A percentile compares a stretch with the other conserved stretches of the same genome.
Conservation (phyloP, 2,797 vertebrate genomes). For the Smutsia gigantea region DNA sequence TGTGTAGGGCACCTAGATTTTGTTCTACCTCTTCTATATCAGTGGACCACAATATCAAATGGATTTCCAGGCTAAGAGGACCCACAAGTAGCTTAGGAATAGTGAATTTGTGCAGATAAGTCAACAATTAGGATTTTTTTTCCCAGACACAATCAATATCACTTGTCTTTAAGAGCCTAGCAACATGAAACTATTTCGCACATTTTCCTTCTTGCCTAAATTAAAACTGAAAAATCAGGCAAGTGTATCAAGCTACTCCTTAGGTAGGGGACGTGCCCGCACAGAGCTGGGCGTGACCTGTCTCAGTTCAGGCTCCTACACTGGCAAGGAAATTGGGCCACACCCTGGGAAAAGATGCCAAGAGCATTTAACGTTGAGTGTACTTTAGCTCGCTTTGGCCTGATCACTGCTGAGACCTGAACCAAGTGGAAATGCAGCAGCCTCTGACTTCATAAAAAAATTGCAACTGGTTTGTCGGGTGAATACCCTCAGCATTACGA, state of each 20-base stretch:
- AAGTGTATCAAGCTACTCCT: not conserved
- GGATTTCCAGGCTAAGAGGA: not conserved
- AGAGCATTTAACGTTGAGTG: not conserved
- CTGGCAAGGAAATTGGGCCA: not conserved
- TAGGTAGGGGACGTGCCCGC: not conserved
- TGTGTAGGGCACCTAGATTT: not conserved
- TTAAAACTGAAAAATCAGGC: slow-evolving; percentile 26
- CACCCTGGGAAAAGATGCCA: slow-evolving; percentile 55
- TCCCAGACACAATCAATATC: not conserved
- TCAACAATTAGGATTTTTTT: not conserved
- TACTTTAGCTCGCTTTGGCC: slow-evolving; percentile 51
- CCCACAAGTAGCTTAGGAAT: not conserved
- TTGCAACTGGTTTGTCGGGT: slow-evolving; percentile 71
- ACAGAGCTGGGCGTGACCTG: not conserved
- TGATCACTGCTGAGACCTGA: slow-evolving; percentile 27
- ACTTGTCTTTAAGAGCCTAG: not conserved
- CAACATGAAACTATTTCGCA: not conserved
- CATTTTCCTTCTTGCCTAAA: not conserved
- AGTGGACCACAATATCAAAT: not conserved
- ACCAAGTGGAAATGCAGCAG: slow-evolving; percentile 67
- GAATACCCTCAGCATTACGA: not conserved
- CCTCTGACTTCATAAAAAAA: slow-evolving; percentile 69
- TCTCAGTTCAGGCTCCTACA: not conserved
- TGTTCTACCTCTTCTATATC: not conserved
- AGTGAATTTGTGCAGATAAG: not conserved